Evolutionary conservation across 2,113 vertebrate genomes (phyloP).

Genomic region (Nothobranchius kuhntae): DNA sequence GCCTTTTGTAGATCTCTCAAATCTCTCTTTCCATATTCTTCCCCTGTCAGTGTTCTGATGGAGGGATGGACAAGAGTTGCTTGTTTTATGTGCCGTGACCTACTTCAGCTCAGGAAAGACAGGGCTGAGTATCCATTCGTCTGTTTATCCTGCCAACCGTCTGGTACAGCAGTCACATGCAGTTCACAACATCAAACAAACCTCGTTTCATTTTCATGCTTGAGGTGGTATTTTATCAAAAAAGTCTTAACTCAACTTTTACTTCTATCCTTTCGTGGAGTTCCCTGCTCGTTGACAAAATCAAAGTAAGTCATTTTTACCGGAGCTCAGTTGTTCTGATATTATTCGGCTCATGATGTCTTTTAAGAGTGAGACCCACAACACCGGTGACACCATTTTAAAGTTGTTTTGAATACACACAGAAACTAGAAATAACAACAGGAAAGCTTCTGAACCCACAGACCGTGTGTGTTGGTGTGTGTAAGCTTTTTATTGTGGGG

Average conservation of each 20-base stretch:
- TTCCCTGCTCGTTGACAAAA: background rate
- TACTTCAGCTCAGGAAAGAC: slow-evolving; percentile 51
- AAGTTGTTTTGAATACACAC: background rate
- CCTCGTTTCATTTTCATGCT: background rate
- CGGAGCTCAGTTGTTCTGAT: background rate
- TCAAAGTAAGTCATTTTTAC: background rate
- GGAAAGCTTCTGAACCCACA: slow-evolving; percentile 12
- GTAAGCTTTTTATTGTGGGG: background rate
- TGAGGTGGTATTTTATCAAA: background rate
- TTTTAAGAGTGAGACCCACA: background rate
- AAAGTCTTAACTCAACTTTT: background rate
- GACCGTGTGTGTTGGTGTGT: background rate
- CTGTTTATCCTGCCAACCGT: background rate
- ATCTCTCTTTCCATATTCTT: slow-evolving; percentile 41
- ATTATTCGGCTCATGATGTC: background rate
- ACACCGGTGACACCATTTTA: too few relatives aligned
- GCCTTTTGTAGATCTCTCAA: slow-evolving; percentile 39
- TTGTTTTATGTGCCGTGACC: slow-evolving; percentile 64
- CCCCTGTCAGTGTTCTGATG: slow-evolving; percentile 49
- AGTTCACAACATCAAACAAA: background rate
- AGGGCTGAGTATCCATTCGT: slow-evolving; percentile 32
- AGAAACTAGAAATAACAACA: background rate
- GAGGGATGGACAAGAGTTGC: slow-evolving; percentile 62
- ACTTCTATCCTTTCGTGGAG: background rate
- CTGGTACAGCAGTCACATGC: background rate